These are phyloP conservation scores for Antheraea mylitta DNA, from an alignment of 1,140 invertebrate genomes.

Conservation along the genomic window DNA sequence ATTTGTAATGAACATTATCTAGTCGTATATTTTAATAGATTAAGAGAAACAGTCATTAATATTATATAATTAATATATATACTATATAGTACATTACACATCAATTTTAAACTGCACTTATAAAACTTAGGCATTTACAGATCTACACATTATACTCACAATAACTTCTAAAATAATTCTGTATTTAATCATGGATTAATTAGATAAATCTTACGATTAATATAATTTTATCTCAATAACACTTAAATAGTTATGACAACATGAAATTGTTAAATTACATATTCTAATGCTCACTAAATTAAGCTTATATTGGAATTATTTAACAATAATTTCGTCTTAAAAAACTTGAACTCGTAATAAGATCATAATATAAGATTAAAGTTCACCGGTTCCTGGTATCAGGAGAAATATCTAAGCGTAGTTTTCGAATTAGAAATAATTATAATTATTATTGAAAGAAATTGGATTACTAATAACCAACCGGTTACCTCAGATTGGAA, in stretches of 20 bases:
- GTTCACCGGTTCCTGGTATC: not conserved
- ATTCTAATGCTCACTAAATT: constrained; percentile 8
- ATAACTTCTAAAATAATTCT: not conserved
- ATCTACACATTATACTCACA: not conserved
- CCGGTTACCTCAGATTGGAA: constrained; percentile 23
- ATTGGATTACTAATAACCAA: constrained; percentile 12
- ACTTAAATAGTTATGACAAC: not conserved
- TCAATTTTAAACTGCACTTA: not conserved
- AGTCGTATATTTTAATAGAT: not conserved
- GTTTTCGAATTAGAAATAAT: not conserved
- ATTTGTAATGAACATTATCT: too few species aligned
- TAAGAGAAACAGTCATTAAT: not conserved
- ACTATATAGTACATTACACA: too few species aligned
- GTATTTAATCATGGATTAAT: not conserved
- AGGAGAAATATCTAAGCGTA: not conserved
- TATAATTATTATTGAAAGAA: not conserved
- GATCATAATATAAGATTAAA: not conserved
- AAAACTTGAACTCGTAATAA: too few species aligned
- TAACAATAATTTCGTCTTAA: too few species aligned
- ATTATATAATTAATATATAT: too few species aligned
- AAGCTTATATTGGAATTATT: not conserved
- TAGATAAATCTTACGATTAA: not conserved
- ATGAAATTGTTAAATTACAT: not conserved
- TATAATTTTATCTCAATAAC: not conserved
- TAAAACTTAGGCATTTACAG: not conserved